Percentiles rank a stretch among this genome's conserved stretches.
These are phyloP conservation scores for Chlorodrepanis virens DNA, from an alignment of 2,113 vertebrate species.

Conservation along the genomic window DNA sequence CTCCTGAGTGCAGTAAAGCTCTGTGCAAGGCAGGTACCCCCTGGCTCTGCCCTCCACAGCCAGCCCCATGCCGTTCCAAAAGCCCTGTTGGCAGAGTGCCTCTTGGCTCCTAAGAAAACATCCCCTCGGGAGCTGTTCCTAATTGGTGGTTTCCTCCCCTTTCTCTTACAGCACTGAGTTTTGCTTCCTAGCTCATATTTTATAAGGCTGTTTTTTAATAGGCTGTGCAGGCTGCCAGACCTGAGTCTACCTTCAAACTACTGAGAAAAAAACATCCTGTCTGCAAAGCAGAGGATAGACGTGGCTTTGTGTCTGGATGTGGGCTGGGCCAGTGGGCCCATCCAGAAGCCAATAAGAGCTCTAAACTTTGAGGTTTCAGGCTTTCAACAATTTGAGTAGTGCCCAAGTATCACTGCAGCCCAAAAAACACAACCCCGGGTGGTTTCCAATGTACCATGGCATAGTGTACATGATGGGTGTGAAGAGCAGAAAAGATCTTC, in stretches of 20 bases:
- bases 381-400: neutral
- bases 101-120: slow-evolving; percentile 32
- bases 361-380: neutral
- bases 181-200: slow-evolving; percentile 59
- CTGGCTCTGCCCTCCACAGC: neutral
- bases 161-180: neutral
- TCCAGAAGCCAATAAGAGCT: neutral
- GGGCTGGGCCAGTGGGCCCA: neutral
- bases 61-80: neutral
- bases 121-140: slow-evolving; percentile 22
- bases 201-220: slow-evolving; percentile 52
- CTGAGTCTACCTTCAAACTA: slow-evolving; percentile 25
- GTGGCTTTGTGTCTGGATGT: neutral
- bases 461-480: neutral
- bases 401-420: neutral
- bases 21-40: neutral
- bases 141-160: slow-evolving; percentile 64
- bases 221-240: neutral
- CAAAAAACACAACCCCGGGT: neutral
- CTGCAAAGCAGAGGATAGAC: neutral
- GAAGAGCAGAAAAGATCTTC: neutral
- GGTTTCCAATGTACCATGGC: neutral
- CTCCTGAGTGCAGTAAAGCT: neutral
- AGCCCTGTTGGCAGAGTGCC: slow-evolving; percentile 47
- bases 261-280: neutral